Base-by-base conservation (phyloP, 37 sponge, comb jelly and placozoan genomes). In the Aphrocallistes beatrix region DNA sequence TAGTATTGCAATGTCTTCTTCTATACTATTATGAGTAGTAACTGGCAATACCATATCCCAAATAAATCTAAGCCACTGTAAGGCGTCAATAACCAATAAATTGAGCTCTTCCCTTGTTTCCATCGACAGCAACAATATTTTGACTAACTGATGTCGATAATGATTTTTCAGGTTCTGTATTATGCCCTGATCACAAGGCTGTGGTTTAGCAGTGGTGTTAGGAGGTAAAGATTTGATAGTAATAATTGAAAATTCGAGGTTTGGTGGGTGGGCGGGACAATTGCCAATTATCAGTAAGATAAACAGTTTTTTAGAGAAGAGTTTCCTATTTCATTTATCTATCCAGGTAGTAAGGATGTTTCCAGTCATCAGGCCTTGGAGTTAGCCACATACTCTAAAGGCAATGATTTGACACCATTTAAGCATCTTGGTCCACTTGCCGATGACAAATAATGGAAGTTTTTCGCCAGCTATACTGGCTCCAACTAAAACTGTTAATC, bases 401-500 rank as follows among this genome's bases (percentile, higher is more conserved):
- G 81, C 28, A 75, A 36, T 25, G 34, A 32, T 36, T 75, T 75
- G 34, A 75, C 81, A 32, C 81, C 81, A 75, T 25, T 36, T 32
- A 75, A 75, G 81, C 81, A 75, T 75, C 81, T 75, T 75, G 34
- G 28, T 32, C 28, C 34, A 25, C 28, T 32, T 25, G 34, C n/a
- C 81, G 28, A 32, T 25, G 81, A 36, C 23, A 25, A 25, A n/a
- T n/a, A n/a, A n/a, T n/a, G n/a, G n/a, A n/a, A n/a, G n/a, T 37
- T 82, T 82, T 82, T 82, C 83, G 34, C 83, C 38, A 82, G 39
- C 83, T 37, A 82, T 82, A 82, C 83, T 82, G 21, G 83, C 83
- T 23, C 83, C 32, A 32, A 82, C 83, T 23, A 82, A 37, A 37
- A 82, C 83, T 37, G 83, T 82, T n/a, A 30, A 37, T n/a, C 39